Conservation (phyloP, 2,113 vertebrate species). For the Pristiophorus japonicus region DNA sequence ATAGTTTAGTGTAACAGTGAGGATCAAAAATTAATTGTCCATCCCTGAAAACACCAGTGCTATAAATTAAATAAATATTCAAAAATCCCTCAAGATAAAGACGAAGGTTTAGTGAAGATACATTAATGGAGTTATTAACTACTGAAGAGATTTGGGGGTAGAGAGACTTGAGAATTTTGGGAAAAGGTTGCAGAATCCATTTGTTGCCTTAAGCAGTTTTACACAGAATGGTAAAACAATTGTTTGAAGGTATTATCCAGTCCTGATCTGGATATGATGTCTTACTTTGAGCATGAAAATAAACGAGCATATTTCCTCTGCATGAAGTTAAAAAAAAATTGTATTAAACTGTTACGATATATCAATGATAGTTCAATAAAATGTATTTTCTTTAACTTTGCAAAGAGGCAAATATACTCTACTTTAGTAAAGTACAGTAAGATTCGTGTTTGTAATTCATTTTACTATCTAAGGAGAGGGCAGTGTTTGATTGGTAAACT, state of each 20-base stretch:
- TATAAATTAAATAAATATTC: not conserved
- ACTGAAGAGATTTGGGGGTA: not conserved
- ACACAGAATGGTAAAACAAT: not conserved
- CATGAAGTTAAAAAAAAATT: not conserved
- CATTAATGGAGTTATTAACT: not conserved
- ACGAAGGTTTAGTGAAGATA: not conserved
- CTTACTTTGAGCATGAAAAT: not conserved
- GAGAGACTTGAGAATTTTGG: not conserved
- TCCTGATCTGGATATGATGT: not conserved
- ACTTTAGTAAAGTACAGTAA: not conserved
- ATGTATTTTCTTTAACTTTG: not conserved
- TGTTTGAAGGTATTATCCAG: not conserved
- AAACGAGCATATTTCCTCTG: not conserved
- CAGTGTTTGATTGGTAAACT: not conserved
- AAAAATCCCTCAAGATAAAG: not conserved
- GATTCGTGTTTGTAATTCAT: not conserved
- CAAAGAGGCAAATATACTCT: not conserved
- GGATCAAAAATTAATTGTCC: not conserved
- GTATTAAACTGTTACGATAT: not conserved
- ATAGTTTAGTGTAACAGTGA: not conserved
- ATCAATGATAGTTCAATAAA: not conserved
- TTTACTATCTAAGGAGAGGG: not conserved
- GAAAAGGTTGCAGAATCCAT: not conserved
- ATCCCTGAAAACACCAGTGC: not conserved
- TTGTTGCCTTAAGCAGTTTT: not conserved